Percentiles rank a stretch among this genome's conserved stretches.
Evolutionary conservation across 2,113 vertebrate genomes (phyloP).

Genomic region (Petroica traversi): DNA sequence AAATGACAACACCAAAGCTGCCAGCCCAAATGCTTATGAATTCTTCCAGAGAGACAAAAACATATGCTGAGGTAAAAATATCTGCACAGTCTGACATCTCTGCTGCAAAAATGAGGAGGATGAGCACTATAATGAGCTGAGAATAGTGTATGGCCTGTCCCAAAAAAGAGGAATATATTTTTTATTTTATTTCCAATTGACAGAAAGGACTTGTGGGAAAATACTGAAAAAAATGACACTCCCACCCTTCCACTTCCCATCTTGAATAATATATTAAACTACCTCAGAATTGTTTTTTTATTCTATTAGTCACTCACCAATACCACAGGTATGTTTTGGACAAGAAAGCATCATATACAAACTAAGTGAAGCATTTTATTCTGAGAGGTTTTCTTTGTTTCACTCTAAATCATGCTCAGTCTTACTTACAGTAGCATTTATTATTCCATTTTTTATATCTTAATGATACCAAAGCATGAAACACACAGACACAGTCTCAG

Average conservation of each 20-base stretch:
- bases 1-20: slow-evolving; percentile 30
- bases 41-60: background rate
- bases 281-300: background rate
- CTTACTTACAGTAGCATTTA: background rate
- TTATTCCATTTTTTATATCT: background rate
- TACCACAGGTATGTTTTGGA: background rate
- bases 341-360: background rate
- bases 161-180: background rate
- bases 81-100: slow-evolving; percentile 35
- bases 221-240: background rate
- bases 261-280: background rate
- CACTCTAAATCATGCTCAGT: background rate
- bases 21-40: slow-evolving; percentile 3
- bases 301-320: background rate
- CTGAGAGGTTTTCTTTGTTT: background rate
- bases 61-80: slow-evolving; percentile 29
- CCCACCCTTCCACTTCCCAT: background rate
- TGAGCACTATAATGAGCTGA: background rate
- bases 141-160: background rate
- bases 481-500: background rate
- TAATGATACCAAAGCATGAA: background rate
- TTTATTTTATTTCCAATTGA: background rate
- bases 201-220: background rate
- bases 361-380: background rate
- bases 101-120: slow-evolving; percentile 26